These are phyloP conservation scores for Nannoperca obscura DNA, from an alignment of 2,797 vertebrate species.

Conservation along the genomic window DNA sequence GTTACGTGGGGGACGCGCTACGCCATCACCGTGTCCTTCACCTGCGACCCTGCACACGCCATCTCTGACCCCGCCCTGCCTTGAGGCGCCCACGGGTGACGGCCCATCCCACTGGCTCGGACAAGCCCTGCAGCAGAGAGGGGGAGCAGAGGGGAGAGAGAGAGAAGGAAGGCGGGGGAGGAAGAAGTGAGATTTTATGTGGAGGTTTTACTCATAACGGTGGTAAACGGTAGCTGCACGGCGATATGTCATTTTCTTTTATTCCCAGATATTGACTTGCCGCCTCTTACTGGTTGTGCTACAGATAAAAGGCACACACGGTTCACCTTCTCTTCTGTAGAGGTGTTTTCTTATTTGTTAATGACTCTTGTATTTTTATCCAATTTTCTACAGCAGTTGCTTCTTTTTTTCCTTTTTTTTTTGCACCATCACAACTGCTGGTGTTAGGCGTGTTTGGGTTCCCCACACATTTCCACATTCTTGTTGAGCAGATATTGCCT, in stretches of 20 bases:
- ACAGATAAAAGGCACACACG: not conserved
- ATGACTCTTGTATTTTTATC: slow-evolving; percentile 30
- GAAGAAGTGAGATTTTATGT: slow-evolving; percentile 12
- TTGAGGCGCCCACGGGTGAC: slow-evolving; percentile 50
- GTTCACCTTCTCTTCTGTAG: slow-evolving; percentile 9
- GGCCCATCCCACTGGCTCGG: slow-evolving; percentile 32
- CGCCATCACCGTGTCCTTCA: slow-evolving; percentile 97
- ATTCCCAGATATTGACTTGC: slow-evolving; percentile 17
- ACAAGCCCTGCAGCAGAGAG: slow-evolving; percentile 63
- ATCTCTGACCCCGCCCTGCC: slow-evolving; percentile 88
- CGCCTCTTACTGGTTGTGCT: not conserved
- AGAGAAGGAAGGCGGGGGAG: not conserved
- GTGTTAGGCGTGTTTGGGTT: not conserved
- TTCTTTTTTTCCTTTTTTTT: slow-evolving; percentile 26
- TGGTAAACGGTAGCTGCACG: not conserved
- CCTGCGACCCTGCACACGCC: slow-evolving; percentile 90
- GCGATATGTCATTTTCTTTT: not conserved
- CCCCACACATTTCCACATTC: not conserved
- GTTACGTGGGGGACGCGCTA: slow-evolving; percentile 93
- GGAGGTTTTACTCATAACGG: slow-evolving; percentile 3
- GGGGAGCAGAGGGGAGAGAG: not conserved
- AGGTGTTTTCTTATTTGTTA: slow-evolving; percentile 11
- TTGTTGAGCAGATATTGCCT: slow-evolving; percentile 7
- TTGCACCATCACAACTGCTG: slow-evolving; percentile 1
- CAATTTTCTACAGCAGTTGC: slow-evolving; percentile 23